Conservation (phyloP, 2,113 vertebrate species). For the Antennarius striatus region DNA sequence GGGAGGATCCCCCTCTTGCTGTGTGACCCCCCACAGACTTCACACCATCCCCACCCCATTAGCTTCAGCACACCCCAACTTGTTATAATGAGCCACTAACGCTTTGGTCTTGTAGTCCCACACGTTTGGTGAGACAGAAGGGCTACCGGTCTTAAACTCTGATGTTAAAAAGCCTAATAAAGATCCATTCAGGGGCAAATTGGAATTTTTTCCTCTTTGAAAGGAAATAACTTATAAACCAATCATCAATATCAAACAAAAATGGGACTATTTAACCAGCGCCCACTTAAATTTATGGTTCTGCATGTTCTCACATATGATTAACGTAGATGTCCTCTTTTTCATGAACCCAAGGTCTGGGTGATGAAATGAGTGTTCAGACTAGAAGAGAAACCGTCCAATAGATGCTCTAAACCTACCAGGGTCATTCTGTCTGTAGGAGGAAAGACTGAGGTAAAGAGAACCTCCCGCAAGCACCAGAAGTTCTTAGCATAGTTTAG, state of each 20-base stretch:
- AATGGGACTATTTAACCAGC: conserved; percentile 7
- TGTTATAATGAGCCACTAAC: not conserved
- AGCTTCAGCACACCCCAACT: not conserved
- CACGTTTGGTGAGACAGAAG: conserved; percentile 40
- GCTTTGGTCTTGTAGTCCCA: conserved; percentile 38
- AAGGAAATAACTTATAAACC: not conserved
- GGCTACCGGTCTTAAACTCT: conserved; percentile 37
- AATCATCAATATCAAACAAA: conserved; percentile 16
- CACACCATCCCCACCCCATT: not conserved
- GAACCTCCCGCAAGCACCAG: no score
- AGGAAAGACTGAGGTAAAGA: no score
- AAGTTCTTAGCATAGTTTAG: no score
- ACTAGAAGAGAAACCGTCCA: no score
- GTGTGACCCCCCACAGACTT: not conserved
- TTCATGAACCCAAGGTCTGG: no score
- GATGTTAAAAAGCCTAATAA: conserved; percentile 46
- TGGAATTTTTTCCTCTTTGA: conserved; percentile 18
- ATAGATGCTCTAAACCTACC: no score
- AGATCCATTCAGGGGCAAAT: conserved; percentile 13
- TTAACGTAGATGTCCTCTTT: no score
- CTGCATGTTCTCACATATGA: no score
- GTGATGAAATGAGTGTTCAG: no score
- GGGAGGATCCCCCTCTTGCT: no score
- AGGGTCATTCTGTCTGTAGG: no score
- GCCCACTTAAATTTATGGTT: no score